Evolutionary conservation across 1,140 invertebrate species (phyloP), one percentile per base, ranked within the genome.

Genomic region (Drosophila nigromelanica): DNA sequence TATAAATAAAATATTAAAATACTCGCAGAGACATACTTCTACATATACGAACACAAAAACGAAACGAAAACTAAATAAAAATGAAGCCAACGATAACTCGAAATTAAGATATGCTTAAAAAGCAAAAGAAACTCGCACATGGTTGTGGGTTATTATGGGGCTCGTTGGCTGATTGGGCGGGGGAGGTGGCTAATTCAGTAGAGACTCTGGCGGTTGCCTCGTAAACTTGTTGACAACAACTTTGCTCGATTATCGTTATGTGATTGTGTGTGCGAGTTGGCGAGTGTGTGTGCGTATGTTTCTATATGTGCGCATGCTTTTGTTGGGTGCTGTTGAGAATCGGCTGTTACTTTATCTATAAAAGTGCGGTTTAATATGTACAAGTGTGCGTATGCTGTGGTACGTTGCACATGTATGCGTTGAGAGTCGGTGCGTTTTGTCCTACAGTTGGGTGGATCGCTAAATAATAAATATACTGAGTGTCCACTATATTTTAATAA

Each of bases 71-170:
- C 82, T 86, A 76, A 81, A 62, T 55, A 68, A 48, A 68, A 68
- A 51, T 40, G 51, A 63, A 68, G 21, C 12, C 56, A 43, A 63
- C 72, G 67, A 74, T 63, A 74, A 87, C 83, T 82, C 61, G 62
- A 71, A 78, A 73, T 87, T 76, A 76, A 87, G 82, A 86, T 86
- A 86, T 87, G 83, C 82, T 79, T 76, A 87, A 79, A 79, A 87
- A 73, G 52, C 67, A 42, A 68, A 78, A 76, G 64, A 78, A 87
- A 73, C 81, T 80, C 66, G 58, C 72, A 74, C 72, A 70, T 70
- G 67, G 43, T 14, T 58, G 61, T 69, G 43, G 27, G 40, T 54
- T 64, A 55, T 40, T 40, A 40, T 21, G 42, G 42, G n/a, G 35
- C 39, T 18, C 48, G 30, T 43, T 30, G 47, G 45, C 48, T 35